Percentiles rank a stretch among this genome's conserved stretches.
Evolutionary conservation across 2,113 vertebrate genomes (phyloP).

Genomic region (Rattus rattus): DNA sequence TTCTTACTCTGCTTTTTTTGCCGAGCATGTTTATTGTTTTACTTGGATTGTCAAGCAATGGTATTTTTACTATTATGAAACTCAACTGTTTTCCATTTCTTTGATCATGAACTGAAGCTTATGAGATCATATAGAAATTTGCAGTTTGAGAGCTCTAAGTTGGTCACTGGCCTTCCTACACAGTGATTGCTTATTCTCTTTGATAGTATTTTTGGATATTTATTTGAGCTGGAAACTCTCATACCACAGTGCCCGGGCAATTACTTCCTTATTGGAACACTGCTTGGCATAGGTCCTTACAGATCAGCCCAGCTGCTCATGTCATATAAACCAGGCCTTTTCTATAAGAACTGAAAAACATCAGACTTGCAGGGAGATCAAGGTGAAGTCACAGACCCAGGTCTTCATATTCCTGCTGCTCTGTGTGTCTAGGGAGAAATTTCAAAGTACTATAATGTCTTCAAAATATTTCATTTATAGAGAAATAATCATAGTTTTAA

Average conservation of each 20-base stretch:
- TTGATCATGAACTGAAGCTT: too few relatives aligned
- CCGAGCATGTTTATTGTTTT: too few relatives aligned
- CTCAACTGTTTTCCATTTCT: too few relatives aligned
- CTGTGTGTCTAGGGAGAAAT: neutral
- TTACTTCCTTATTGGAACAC: neutral
- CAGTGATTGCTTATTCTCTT: neutral
- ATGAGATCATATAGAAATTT: too few relatives aligned
- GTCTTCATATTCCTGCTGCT: neutral
- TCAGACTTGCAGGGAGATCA: neutral
- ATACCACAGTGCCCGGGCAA: neutral
- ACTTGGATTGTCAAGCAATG: too few relatives aligned
- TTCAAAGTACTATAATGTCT: neutral
- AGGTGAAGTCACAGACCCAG: neutral
- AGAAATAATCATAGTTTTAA: neutral
- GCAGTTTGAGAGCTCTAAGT: too few relatives aligned
- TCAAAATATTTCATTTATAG: neutral
- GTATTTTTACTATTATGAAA: too few relatives aligned
- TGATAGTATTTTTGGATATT: neutral
- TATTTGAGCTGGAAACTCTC: neutral
- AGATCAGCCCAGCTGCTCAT: neutral
- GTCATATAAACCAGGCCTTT: neutral
- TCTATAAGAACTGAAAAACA: neutral
- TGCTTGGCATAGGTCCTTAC: neutral
- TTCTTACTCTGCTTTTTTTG: too few relatives aligned
- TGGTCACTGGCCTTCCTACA: too few relatives aligned